These are phyloP conservation scores for Pyrochroa serraticornis DNA, from an alignment of 2,888 invertebrate genomes.

Conservation along the genomic window DNA sequence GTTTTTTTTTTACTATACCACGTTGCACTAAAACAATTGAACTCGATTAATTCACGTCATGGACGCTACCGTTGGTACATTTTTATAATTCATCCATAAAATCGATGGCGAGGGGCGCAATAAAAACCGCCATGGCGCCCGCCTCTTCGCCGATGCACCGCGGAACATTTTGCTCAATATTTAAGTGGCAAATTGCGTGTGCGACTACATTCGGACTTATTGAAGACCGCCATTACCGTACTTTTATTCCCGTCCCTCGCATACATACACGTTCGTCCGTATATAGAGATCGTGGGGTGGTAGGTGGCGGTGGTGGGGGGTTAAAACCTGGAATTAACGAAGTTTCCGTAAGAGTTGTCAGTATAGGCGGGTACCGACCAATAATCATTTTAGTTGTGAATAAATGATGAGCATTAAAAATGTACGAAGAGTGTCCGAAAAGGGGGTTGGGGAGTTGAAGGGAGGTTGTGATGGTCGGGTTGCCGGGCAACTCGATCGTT, in stretches of 20 bases:
- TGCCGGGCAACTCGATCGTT: slow-evolving; percentile 49
- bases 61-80: slow-evolving; percentile 2
- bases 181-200: slow-evolving; percentile 45
- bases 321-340: slow-evolving; percentile 37
- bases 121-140: no score
- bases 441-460: slow-evolving; percentile 34
- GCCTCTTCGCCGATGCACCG: not conserved
- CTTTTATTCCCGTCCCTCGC: slow-evolving; percentile 7
- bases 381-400: slow-evolving; percentile 56
- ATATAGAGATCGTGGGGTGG: slow-evolving; percentile 27
- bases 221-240: slow-evolving; percentile 26
- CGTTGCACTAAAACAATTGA: not conserved
- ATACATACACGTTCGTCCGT: no score
- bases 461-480: slow-evolving; percentile 54
- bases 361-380: slow-evolving; percentile 48
- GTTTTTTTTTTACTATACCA: no score
- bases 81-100: slow-evolving; percentile 14
- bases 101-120: slow-evolving; percentile 17
- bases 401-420: slow-evolving; percentile 58
- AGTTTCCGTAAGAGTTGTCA: slow-evolving; percentile 46
- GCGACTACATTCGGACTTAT: slow-evolving; percentile 25
- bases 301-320: not conserved
- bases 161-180: slow-evolving; percentile 29
- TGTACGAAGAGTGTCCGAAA: slow-evolving; percentile 48
- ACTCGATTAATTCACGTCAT: slow-evolving; percentile 7